These are phyloP conservation scores for human DNA, from an alignment of 2,113 vertebrate genomes.

Conservation along the genomic window DNA sequence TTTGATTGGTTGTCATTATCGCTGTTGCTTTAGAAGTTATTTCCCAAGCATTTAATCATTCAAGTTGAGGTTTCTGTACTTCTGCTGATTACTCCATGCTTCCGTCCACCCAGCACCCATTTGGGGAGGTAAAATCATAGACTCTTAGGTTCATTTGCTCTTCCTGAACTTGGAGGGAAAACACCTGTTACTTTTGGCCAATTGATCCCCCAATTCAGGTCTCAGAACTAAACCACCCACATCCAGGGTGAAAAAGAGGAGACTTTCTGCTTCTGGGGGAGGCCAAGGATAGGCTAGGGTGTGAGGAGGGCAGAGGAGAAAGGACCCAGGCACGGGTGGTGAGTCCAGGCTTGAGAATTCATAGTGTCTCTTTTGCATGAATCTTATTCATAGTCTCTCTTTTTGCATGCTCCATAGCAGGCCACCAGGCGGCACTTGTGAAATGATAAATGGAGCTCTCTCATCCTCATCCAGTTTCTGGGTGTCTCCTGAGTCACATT, in stretches of 20 bases:
- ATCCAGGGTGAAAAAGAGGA: neutral
- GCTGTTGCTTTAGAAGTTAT: conserved; percentile 36
- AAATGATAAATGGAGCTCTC: neutral
- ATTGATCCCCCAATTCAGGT: neutral
- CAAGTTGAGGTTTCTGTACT: neutral
- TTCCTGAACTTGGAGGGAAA: neutral
- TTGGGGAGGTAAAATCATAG: neutral
- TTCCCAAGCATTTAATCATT: neutral
- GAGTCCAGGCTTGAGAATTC: neutral
- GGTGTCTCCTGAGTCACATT: neutral
- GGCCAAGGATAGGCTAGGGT: neutral
- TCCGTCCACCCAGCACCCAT: neutral
- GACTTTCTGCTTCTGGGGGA: neutral
- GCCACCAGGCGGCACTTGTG: neutral
- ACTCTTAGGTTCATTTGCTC: neutral
- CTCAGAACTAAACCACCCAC: neutral
- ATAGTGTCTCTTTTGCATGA: neutral
- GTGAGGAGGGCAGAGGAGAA: neutral
- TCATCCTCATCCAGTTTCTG: neutral
- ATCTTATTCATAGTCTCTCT: neutral
- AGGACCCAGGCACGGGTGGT: neutral
- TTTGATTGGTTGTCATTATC: neutral
- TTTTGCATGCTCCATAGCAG: neutral
- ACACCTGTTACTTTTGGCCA: neutral
- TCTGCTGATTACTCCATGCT: conserved; percentile 19